Percentiles rank a stretch among this genome's conserved stretches.
These are phyloP conservation scores for Mus musculus DNA, from an alignment of 2,113 vertebrate species.

Conservation along the genomic window GRCm39 chr2:126773501-126774000, in stretches of 20 bases:
- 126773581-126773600: neutral
- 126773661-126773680: neutral
- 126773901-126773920: neutral
- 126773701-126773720: neutral
- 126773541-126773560: neutral
- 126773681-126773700: neutral
- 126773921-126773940: neutral
- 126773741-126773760: neutral
- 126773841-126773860: neutral
- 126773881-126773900: neutral
- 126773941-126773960: neutral
- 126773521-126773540: neutral
- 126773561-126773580: neutral
- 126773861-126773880: slow-evolving; percentile 16
- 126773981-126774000: neutral
- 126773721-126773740: neutral
- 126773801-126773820: slow-evolving; percentile 10
- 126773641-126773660: neutral
- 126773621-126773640: neutral
- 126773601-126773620: neutral
- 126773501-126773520: neutral
- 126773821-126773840: no score
- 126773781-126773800: neutral
- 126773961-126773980: neutral
- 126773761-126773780: slow-evolving; percentile 34